Conservation (phyloP, 2,888 invertebrate species). For the Caenorhabditis sulstoni region DNA sequence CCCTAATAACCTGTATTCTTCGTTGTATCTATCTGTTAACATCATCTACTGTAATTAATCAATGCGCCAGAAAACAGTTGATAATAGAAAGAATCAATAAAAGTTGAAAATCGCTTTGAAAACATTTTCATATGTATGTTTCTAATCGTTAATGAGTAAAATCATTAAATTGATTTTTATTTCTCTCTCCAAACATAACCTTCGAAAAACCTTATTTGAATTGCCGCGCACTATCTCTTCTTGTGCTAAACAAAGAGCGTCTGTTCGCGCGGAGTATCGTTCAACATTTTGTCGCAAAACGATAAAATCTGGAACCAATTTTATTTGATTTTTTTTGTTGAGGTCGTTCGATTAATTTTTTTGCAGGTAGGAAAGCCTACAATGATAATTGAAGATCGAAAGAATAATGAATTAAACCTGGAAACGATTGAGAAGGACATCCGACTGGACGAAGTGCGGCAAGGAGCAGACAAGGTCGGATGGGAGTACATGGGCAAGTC, state of each 20-base stretch:
- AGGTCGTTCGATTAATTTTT: slow-evolving; percentile 4
- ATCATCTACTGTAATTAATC: no score
- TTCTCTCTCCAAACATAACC: no score
- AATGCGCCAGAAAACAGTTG: no score
- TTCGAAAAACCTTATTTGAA: no score
- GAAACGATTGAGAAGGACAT: slow-evolving; percentile 64
- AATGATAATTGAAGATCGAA: slow-evolving; percentile 56
- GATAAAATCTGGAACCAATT: not conserved
- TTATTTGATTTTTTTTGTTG: no score
- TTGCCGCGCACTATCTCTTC: no score
- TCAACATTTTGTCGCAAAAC: not conserved
- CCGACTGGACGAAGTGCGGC: slow-evolving; percentile 63
- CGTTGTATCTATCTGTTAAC: not conserved
- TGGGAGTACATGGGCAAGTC: slow-evolving; percentile 62
- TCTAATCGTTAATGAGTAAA: no score
- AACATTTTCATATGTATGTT: no score
- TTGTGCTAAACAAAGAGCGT: not conserved
- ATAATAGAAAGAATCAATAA: no score
- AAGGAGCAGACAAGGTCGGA: slow-evolving; percentile 48
- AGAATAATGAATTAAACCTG: slow-evolving; percentile 58
- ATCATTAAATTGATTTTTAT: no score
- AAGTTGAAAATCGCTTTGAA: no score
- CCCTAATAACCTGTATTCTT: not conserved
- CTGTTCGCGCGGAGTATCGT: not conserved
- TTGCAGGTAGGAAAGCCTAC: slow-evolving; percentile 30